These are phyloP conservation scores for Drosophila pallidifrons DNA, from an alignment of 1,140 invertebrate species.

Conservation along the genomic window DNA sequence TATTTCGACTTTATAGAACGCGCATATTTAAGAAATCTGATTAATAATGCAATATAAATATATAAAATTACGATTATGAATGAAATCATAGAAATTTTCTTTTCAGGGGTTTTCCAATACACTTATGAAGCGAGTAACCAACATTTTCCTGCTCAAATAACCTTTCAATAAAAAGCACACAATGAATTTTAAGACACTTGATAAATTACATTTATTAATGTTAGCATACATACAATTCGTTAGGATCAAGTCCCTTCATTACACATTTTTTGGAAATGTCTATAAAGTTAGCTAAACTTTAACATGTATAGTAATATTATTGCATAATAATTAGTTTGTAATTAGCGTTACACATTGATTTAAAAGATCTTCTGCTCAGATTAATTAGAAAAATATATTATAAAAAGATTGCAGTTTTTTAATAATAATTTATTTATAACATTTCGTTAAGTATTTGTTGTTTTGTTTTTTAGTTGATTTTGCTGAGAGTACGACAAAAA, in stretches of 20 bases:
- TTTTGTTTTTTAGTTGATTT: slow-evolving; percentile 16
- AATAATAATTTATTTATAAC: slow-evolving; percentile 3
- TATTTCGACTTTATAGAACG: too few species aligned
- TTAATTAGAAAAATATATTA: slow-evolving; percentile 46
- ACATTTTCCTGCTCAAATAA: background rate
- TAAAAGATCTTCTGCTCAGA: slow-evolving; percentile 86
- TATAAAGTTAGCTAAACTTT: slow-evolving; percentile 9
- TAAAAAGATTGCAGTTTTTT: slow-evolving; percentile 18
- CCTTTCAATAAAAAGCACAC: background rate
- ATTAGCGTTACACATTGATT: slow-evolving; percentile 32
- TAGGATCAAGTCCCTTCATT: slow-evolving; percentile 7
- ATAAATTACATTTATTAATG: slow-evolving; percentile 40
- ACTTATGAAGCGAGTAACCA: background rate
- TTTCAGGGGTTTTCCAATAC: too few species aligned
- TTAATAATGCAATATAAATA: too few species aligned
- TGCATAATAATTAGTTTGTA: slow-evolving; percentile 20
- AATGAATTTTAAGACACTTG: slow-evolving; percentile 39
- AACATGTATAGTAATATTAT: slow-evolving; percentile 10
- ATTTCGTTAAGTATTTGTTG: slow-evolving; percentile 14
- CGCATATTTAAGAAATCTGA: too few species aligned
- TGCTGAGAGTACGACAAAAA: slow-evolving; percentile 38
- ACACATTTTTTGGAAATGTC: slow-evolving; percentile 18
- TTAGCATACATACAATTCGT: slow-evolving; percentile 34
- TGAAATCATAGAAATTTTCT: too few species aligned
- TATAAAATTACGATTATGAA: too few species aligned